Conservation (phyloP, 2,797 vertebrate genomes). For the Micropoecilia bifurca region DNA sequence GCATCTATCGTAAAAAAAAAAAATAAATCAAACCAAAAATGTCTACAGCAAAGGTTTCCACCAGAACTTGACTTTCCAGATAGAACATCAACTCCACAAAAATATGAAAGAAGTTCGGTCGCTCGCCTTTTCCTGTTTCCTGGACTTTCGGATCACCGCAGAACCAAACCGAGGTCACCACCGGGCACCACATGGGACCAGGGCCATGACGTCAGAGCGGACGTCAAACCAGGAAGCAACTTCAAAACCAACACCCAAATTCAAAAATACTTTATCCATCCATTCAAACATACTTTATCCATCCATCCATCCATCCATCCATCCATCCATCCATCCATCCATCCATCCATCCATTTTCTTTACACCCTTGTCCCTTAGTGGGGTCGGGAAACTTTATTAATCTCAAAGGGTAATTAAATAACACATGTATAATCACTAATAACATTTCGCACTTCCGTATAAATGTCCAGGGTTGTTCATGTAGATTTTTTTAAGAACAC, state of each 20-base stretch:
- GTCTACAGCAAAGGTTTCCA: not conserved
- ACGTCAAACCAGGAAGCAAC: conserved; percentile 52
- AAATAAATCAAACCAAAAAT: not conserved
- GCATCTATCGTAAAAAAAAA: not conserved
- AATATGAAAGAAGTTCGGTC: not conserved
- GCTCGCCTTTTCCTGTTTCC: not conserved
- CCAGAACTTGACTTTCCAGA: not conserved
- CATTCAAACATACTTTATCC: too few relatives aligned
- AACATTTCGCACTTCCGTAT: not conserved
- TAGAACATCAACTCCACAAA: not conserved
- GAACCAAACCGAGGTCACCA: conserved; percentile 35
- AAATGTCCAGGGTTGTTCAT: not conserved
- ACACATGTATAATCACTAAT: too few relatives aligned
- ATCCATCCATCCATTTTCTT: too few relatives aligned
- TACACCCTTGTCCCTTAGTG: too few relatives aligned
- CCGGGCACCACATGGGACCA: conserved; percentile 64
- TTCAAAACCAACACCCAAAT: too few relatives aligned
- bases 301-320: too few relatives aligned
- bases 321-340: too few relatives aligned
- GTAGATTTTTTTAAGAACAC: not conserved
- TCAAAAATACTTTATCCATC: too few relatives aligned
- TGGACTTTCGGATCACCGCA: conserved; percentile 33
- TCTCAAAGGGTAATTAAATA: too few relatives aligned
- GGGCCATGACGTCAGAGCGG: conserved; percentile 47
- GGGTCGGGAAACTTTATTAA: too few relatives aligned